These are phyloP conservation scores for Remorina albescens DNA, from an alignment of 2,797 vertebrate species.

Conservation along the genomic window DNA sequence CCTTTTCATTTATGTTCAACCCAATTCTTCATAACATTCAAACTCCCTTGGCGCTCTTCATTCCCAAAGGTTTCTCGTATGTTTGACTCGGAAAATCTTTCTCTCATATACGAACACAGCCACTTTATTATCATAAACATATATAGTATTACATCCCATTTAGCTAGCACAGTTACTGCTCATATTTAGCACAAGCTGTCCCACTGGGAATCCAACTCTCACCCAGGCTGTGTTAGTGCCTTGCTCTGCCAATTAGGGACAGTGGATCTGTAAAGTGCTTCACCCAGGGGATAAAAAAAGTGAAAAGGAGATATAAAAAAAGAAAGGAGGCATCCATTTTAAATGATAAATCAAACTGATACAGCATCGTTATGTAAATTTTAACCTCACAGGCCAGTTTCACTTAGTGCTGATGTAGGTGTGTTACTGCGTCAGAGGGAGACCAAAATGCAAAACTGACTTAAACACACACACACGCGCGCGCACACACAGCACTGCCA, in stretches of 20 bases:
- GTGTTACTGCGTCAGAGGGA: constrained; percentile 13
- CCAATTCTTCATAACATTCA: constrained; percentile 38
- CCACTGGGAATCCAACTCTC: constrained; percentile 63
- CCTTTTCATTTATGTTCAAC: constrained; percentile 22
- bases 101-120: constrained; percentile 27
- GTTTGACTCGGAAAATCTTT: constrained; percentile 31
- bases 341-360: constrained; percentile 75
- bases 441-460: neutral
- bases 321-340: constrained; percentile 38
- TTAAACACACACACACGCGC: constrained; percentile 19
- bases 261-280: constrained; percentile 55
- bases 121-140: constrained; percentile 58
- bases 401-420: constrained; percentile 46
- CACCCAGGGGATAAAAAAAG: constrained; percentile 52
- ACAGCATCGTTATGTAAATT: constrained; percentile 74
- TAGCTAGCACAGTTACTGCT: constrained; percentile 35
- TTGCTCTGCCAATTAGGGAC: constrained; percentile 65
- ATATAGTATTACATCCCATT: constrained; percentile 48
- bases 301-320: neutral
- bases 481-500: constrained; percentile 48
- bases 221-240: constrained; percentile 54
- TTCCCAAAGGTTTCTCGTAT: constrained; percentile 32
- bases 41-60: constrained; percentile 14
- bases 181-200: constrained; percentile 38
- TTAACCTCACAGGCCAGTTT: constrained; percentile 66